Evolutionary conservation across 2,113 vertebrate species (phyloP), one percentile per base, ranked within the genome.

Genomic region (Gnathochromis pfefferi): DNA sequence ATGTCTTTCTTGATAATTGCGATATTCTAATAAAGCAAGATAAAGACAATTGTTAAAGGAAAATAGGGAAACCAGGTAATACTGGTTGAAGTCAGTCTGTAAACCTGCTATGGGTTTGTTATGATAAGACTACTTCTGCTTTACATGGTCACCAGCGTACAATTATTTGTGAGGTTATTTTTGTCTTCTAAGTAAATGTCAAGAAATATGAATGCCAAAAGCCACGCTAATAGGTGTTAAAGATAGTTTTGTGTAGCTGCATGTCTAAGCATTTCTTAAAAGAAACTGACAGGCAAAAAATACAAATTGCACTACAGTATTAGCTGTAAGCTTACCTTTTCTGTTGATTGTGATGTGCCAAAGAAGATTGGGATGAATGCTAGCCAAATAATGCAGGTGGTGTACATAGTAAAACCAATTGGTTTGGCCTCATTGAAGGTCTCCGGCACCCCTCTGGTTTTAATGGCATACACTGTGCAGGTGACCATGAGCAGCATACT

Each of bases 401-500:
- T 96, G 90, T 97, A 97, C 96, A 97, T 97, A 83, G 96, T 97
- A 58, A 97, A 99, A 92, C 98, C 98, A 7, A 99, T 99, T 92
- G 98, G 98, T 94, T 99, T 99, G 95, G 98, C 98, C 96, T 99
- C 98, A 0, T 99, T 99, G 97, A 99, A 99, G 94, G 98, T 99
- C 96, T 99, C 98, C 0, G 98, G 98, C 85, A 99, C 98, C 14
- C 98, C 97, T 1, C 98, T 97, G n/a, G 98, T 99, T 96, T 99
- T 97, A 84, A 97, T 97, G 88, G 96, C 96, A 16, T 97, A 97
- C 84, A 99, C 98, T 14, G 98, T 99, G 93, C 98, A 99, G n/a
- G 98, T 99, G 95, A 99, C 98, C 98, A 99, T 99, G 89, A 99
- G 98, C 85, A 99, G 96, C 98, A 99, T 99, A 96, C 98, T 99